Evolutionary conservation across 2,113 vertebrate genomes (phyloP).

Genomic region (Glaucidium brasilianum): DNA sequence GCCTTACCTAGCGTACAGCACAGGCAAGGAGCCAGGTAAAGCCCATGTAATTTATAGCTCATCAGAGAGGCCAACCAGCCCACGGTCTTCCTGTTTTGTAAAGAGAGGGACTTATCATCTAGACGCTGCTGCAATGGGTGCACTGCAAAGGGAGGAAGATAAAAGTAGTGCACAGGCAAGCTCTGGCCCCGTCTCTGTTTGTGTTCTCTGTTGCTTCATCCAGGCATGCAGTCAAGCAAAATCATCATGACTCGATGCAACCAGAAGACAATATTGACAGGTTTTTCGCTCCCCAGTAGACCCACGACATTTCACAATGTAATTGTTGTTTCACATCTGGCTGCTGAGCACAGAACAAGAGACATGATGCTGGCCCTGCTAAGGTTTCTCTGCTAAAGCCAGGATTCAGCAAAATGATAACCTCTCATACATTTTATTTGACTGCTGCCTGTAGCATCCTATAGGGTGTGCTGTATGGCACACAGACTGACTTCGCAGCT

Average conservation of each 20-base stretch:
- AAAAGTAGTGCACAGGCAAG: background rate
- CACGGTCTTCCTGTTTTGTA: slow-evolving; percentile 36
- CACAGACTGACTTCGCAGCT: background rate
- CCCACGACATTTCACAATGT: background rate
- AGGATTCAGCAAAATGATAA: background rate
- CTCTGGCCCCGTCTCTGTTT: background rate
- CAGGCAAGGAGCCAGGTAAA: slow-evolving; percentile 8
- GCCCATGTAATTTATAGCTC: slow-evolving; percentile 32
- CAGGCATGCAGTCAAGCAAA: slow-evolving; percentile 8
- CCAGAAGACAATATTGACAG: slow-evolving; percentile 2
- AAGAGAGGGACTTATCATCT: background rate
- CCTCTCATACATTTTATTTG: background rate
- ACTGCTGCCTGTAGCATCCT: background rate
- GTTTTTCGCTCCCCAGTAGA: background rate
- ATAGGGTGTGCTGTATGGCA: accelerated
- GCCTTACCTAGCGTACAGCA: background rate
- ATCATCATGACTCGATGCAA: background rate
- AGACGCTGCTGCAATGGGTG: background rate
- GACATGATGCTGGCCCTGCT: background rate
- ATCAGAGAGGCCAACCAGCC: slow-evolving; percentile 16
- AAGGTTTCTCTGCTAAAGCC: background rate
- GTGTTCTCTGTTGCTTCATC: background rate
- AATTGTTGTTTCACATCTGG: background rate
- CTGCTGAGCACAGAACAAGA: background rate
- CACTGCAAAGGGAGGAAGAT: background rate